Conservation (phyloP, 2,797 vertebrate species). For the Lerista edwardsae region DNA sequence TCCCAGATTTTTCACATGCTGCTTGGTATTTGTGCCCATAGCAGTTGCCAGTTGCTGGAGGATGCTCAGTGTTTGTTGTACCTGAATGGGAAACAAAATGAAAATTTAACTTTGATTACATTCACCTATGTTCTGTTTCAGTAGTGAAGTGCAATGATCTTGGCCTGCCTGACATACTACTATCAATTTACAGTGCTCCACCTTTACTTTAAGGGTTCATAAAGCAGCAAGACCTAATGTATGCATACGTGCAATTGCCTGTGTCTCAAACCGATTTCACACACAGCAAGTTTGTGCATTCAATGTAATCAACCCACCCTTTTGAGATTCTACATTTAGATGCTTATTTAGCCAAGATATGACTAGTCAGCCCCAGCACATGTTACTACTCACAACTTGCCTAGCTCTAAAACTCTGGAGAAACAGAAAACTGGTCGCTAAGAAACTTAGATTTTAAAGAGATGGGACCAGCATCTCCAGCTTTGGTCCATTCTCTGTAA, state of each 20-base stretch:
- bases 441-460: not conserved
- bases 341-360: too few relatives aligned
- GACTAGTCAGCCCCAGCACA: too few relatives aligned
- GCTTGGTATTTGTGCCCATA: slow-evolving; percentile 92
- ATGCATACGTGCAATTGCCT: not conserved
- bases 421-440: too few relatives aligned
- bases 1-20: slow-evolving; percentile 90
- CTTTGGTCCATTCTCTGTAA: not conserved
- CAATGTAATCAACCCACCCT: not conserved
- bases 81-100: slow-evolving; percentile 73
- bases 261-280: not conserved
- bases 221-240: not conserved
- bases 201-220: not conserved
- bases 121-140: not conserved
- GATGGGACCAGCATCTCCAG: not conserved
- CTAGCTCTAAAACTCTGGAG: not conserved
- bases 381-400: too few relatives aligned
- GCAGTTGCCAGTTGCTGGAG: slow-evolving; percentile 92
- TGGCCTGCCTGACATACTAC: not conserved
- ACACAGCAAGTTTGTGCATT: not conserved
- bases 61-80: slow-evolving; percentile 91
- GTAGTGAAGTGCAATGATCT: not conserved
- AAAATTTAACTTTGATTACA: slow-evolving; percentile 8
- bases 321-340: not conserved
- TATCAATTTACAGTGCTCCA: not conserved